Base-by-base conservation (phyloP, 2,888 invertebrate species). In the Drosophila nr. fundita region DNA sequence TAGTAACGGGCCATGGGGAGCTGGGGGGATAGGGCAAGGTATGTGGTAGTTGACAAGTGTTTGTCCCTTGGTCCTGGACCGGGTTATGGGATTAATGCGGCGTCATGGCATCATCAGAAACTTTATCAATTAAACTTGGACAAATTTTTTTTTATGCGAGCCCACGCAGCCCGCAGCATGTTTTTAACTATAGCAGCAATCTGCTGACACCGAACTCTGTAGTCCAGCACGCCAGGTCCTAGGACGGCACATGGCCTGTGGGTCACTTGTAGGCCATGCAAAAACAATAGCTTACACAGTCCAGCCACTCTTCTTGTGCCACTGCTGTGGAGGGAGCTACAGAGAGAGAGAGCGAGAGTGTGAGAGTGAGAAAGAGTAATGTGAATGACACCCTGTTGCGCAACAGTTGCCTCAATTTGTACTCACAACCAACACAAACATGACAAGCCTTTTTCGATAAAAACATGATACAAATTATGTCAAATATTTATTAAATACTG, bases 101-200 rank as follows among this genome's bases (percentile, higher is more conserved):
- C 84, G 83, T 83, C 86, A 86, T 85, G 84, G 78, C 84, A 81
- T 83, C 81, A 73, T 80, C 86, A 80, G 68, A 88, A 87, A 87
- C 90, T 87, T 87, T 87, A 87, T 87, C 90, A 87, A 87, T 87
- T 87, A 87, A 87, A 87, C 90, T 87, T 87, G 90, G 73, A 74
- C 67, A 81, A 70, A 70, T 81, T 77, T 58, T 32, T 62, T 48
- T 27, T 67, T 85, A 86, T 74, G 72, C 76, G 48, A 68, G 72
- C 67, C 70, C 76, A 76, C 70, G 71, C 84, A 52, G 80, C 79
- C 89, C 87, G 74, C 89, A 79, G 79, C 75, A 62, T 64, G 57
- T 58, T 83, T 45, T 83, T 62, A 80, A 82, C 80, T 79, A 81
- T 67, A 60, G 57, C 61, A 70, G 68, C 70, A 76, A 67, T 72